A percentile compares a stretch with the other conserved stretches of the same genome.
phyloP scores from a whole-genome alignment of 92 coral and sea anemone genomes.

The Epizoanthus rinbou region DNA sequence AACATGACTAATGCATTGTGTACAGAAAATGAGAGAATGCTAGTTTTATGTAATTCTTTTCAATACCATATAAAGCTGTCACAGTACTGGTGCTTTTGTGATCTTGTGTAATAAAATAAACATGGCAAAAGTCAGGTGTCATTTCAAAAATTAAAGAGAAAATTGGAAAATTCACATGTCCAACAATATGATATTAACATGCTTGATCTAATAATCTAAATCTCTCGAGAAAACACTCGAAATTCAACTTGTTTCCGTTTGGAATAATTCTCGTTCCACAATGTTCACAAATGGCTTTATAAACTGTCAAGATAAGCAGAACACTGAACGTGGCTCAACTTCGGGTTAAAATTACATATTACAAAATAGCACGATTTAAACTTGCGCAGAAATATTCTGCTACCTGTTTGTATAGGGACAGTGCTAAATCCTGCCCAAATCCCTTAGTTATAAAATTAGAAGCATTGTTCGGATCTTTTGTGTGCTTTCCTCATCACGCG shows the following conservation, averaged over 20 bases:
- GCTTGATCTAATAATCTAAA: slow-evolving; percentile 6
- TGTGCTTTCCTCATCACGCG: too few species aligned
- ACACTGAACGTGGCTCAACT: too few species aligned
- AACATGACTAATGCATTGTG: neutral
- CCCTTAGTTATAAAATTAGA: too few species aligned
- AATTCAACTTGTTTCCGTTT: neutral
- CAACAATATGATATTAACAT: slow-evolving; percentile 13
- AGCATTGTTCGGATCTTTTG: too few species aligned
- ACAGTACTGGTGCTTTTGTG: neutral
- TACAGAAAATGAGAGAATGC: neutral
- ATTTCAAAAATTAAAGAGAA: neutral
- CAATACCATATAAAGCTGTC: neutral
- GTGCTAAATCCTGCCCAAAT: too few species aligned
- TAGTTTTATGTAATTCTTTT: neutral
- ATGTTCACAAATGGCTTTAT: too few species aligned
- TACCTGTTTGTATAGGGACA: too few species aligned
- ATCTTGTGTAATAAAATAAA: slow-evolving; percentile 10
- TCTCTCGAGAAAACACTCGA: slow-evolving; percentile 23
- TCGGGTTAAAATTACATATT: too few species aligned
- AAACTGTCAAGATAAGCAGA: too few species aligned
- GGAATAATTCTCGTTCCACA: neutral
- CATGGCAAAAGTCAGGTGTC: neutral
- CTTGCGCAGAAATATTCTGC: too few species aligned
- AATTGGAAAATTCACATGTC: slow-evolving; percentile 13
- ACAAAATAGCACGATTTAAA: too few species aligned